Evolutionary conservation across 2,797 vertebrate species (phyloP), one percentile per base, ranked within the genome.

Genomic region (Heteromormyrus szaboi): DNA sequence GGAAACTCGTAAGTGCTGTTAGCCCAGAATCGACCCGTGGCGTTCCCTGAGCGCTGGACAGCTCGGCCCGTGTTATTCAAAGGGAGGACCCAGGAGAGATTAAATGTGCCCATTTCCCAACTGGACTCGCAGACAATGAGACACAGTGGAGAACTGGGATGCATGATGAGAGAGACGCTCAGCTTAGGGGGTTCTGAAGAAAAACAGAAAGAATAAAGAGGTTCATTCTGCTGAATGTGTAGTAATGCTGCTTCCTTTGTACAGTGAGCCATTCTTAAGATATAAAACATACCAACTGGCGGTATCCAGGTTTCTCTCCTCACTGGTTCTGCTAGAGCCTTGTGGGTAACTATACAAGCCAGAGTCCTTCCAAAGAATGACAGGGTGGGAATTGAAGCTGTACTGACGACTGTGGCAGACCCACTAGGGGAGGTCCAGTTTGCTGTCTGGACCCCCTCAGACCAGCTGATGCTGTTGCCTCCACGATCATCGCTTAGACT

Each of bases 11-110:
- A 95, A 5, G 92, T 94, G 85, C 91, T 90, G 50, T 89, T 94
- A 87, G 91, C 65, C 41, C 90, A 92, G 87, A 89, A 86, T 19
- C 79, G 44, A 9, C 8, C 86, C 51, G 92, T 94, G 41, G 93
- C 88, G 2, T 85, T 50, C 90, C 90, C 46, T 6, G 89, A 89
- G 51, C 83, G 89, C 84, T 89, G 50, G 0, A 87, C 91, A 2
- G 88, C 89, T 88, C 91, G 92, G 59, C 85, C 89, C 85, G 44
- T 48, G 56, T 79, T 90, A 83, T 93, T 92, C 86, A 92, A 86
- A 11, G 95, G 93, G 91, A 94, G 92, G 89, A 93, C 37, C 95
- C 95, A 96, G 88, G 89, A 48, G n/a, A 95, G 93, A 90, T 94
- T 93, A 2, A 88, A 87, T 22, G 85, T 62, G 0, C 90, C 68